These are phyloP conservation scores for Hyles vespertilio DNA, from an alignment of 1,140 invertebrate genomes.

Conservation along the genomic window DNA sequence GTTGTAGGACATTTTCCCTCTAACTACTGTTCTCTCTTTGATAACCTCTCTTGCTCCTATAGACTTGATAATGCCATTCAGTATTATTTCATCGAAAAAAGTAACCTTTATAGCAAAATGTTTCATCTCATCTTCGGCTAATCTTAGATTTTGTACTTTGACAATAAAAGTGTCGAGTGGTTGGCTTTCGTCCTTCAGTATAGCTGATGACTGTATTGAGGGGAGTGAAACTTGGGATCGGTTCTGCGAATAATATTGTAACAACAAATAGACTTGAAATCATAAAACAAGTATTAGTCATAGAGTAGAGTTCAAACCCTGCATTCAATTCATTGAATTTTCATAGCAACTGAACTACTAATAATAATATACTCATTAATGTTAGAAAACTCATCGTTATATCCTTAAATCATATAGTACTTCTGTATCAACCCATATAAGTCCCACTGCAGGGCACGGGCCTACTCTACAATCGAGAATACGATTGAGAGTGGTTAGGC, in stretches of 20 bases:
- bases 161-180: conserved; percentile 38
- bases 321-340: too few species aligned
- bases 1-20: conserved; percentile 47
- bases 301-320: too few species aligned
- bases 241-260: conserved; percentile 8
- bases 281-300: neutral
- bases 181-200: conserved; percentile 25
- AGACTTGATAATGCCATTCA: conserved; percentile 37
- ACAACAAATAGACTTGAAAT: neutral
- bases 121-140: conserved; percentile 32
- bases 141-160: conserved; percentile 33
- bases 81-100: conserved; percentile 45
- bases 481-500: too few species aligned
- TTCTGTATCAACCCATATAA: too few species aligned
- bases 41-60: conserved; percentile 21
- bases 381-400: too few species aligned
- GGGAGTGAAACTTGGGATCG: conserved; percentile 27
- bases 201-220: conserved; percentile 20
- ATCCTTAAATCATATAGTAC: too few species aligned
- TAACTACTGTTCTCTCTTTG: conserved; percentile 20
- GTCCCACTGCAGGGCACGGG: too few species aligned
- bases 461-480: too few species aligned
- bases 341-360: too few species aligned
- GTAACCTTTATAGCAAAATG: conserved; percentile 38
- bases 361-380: too few species aligned